Conservation (phyloP, 2,888 invertebrate species). For the Torymus aiolomorphi region DNA sequence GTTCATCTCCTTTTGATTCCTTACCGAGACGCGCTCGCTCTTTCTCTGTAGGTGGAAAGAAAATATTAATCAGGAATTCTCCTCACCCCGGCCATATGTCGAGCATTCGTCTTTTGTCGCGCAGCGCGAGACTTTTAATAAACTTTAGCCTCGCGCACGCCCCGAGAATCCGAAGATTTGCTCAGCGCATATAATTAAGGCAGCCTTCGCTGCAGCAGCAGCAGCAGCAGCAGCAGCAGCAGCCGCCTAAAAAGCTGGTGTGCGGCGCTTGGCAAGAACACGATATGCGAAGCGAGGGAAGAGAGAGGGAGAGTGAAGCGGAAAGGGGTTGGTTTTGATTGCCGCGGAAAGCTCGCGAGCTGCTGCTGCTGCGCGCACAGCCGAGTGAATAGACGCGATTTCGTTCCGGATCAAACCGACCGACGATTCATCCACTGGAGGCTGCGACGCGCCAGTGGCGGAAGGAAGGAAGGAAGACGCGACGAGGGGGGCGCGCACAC, state of each 20-base stretch:
- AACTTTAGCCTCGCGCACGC: slow-evolving; percentile 29
- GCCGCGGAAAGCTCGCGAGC: slow-evolving; percentile 49
- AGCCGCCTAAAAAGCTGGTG: neutral
- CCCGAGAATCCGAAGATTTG: slow-evolving; percentile 33
- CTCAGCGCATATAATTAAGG: slow-evolving; percentile 52
- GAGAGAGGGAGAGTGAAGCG: slow-evolving; percentile 19
- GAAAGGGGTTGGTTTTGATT: slow-evolving; percentile 47
- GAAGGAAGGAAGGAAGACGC: slow-evolving; percentile 59
- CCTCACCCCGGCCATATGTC: slow-evolving; percentile 23
- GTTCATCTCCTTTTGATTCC: slow-evolving; percentile 62
- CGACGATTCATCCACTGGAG: slow-evolving; percentile 60
- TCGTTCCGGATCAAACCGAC: slow-evolving; percentile 67
- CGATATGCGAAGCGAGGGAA: neutral
- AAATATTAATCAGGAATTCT: slow-evolving; percentile 64
- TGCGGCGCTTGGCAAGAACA: neutral
- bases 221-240: neutral
- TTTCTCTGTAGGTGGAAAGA: slow-evolving; percentile 36
- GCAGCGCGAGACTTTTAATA: slow-evolving; percentile 40
- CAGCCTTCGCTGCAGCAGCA: slow-evolving; percentile 28
- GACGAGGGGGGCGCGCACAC: slow-evolving; percentile 44
- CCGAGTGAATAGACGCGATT: slow-evolving; percentile 67
- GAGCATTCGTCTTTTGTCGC: slow-evolving; percentile 23
- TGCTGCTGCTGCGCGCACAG: slow-evolving; percentile 63
- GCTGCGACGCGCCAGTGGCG: slow-evolving; percentile 24
- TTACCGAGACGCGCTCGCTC: slow-evolving; percentile 51